phyloP scores from a whole-genome alignment of 2,113 vertebrate genomes.

The Oreocharis arfaki region DNA sequence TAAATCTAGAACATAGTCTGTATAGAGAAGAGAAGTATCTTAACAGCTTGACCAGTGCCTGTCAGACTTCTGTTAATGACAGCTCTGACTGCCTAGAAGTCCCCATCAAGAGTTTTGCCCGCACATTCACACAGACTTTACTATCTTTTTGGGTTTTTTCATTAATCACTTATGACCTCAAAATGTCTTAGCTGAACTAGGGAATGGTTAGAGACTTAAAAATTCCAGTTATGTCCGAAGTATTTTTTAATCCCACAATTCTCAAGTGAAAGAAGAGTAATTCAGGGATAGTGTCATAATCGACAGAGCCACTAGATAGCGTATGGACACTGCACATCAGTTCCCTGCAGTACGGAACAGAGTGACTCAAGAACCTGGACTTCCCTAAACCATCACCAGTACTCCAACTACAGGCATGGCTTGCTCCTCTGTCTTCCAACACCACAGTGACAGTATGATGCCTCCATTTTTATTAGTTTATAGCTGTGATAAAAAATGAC shows the following conservation, averaged over 20 bases:
- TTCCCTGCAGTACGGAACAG: not conserved
- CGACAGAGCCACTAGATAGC: conserved; percentile 30
- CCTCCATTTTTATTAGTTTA: not conserved
- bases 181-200: not conserved
- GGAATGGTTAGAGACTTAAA: not conserved
- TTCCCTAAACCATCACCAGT: not conserved
- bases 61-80: not conserved
- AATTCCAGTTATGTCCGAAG: not conserved
- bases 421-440: not conserved
- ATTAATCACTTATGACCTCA: not conserved
- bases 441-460: not conserved
- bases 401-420: not conserved
- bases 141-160: not conserved
- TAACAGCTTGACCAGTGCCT: not conserved
- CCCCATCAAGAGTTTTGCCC: not conserved
- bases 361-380: not conserved
- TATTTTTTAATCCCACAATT: not conserved
- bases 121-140: not conserved
- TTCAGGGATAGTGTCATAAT: not conserved
- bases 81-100: not conserved
- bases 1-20: not conserved
- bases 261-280: not conserved
- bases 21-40: not conserved
- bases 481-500: not conserved
- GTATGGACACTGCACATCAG: not conserved